Base-by-base conservation (phyloP, 1,140 invertebrate species). In the Rhizoglyphus robini region DNA sequence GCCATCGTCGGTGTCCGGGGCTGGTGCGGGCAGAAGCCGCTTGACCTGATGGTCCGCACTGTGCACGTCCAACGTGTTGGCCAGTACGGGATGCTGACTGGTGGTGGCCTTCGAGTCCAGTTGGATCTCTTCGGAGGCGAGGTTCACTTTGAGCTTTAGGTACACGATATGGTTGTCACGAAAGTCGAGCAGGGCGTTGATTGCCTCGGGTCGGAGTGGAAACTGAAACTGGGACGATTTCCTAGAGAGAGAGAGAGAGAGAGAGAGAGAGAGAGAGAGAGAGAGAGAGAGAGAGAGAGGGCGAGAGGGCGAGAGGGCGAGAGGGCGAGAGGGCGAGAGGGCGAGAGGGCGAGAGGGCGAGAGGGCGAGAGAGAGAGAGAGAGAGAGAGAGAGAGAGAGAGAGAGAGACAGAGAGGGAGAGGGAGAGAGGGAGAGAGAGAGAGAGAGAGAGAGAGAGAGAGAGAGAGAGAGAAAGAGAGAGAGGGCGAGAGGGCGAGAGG, bases 171-270 rank as follows among this genome's bases (percentile, higher is more conserved):
- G 68, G 20, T 77, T 78, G 18, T 77, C 70, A 63, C 75, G 76
- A 23, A 67, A 57, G 51, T 75, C 69, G 47, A 76, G 74, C 48
- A 98, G 79, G 57, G 87, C 87, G 64, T 84, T 79, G 69, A 84
- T 80, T 0, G 89, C 89, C 65, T 84, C 83, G 57, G 88, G 81
- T 0, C 86, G 85, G n/a, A 98, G 81, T 30, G 96, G 95, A 75
- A 98, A 98, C 1, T 85, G 25, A 99, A 84, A 23, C 93, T 92
- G 67, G 88, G 84, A 64, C 98, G 78, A 5, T 91, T 95, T n/a
- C n/a, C n/a, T n/a, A n/a, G n/a, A n/a, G n/a, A n/a, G n/a, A n/a
- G n/a, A n/a, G n/a, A n/a, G n/a, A 15, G 15, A 15, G 15, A 23
- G 41, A 46, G 23, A 46, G 41, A 46, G 23, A 46, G 41, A 46